Base-by-base conservation (phyloP, 2,113 vertebrate species). In the Mirounga angustirostris region DNA sequence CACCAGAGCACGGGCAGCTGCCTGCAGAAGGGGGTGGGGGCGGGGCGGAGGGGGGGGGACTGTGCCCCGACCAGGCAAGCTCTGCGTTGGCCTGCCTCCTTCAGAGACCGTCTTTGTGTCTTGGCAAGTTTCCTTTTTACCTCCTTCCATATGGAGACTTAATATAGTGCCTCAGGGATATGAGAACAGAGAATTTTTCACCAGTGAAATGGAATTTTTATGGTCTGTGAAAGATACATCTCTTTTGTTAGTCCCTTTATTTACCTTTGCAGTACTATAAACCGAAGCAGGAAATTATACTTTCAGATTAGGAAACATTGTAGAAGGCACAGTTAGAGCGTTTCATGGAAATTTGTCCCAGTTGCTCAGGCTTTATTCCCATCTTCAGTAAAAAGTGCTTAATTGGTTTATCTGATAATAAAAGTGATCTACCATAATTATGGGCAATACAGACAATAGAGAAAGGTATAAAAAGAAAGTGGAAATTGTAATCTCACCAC, bases 231-330 rank as follows among this genome's bases (percentile, higher is more conserved):
- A 95, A 94, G 86, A 89, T 36, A 63, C 22, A 82, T 92, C 59
- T 92, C 12, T 94, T 79, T 93, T 73, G 58, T 92, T 89, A 79
- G 63, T 74, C 61, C 73, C 33, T 81, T 97, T 58, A 95, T 95
- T 98, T 81, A 82, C 69, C 90, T 97, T 91, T 40, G 61, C 83
- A 91, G 76, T 95, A 7, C 40, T 63, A 79, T 94, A 89, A 97
- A 87, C 15, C 10, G 8, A 89, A 96, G 56, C 71, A 89, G 94
- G 91, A 97, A 98, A 95, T 98, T 91, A 50, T 14, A 5, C 43
- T 67, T 92, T 91, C 28, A 89, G 78, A 79, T 79, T 82, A 91
- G 71, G 61, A 93, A 96, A 61, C 19, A 7, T 30, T 13, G 5
- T 33, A 15, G 71, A 87, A 78, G 28, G 46, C 7, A 7, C 52